These are phyloP conservation scores for Onychostruthus taczanowskii DNA, from an alignment of 2,113 vertebrate species.

Conservation along the genomic window DNA sequence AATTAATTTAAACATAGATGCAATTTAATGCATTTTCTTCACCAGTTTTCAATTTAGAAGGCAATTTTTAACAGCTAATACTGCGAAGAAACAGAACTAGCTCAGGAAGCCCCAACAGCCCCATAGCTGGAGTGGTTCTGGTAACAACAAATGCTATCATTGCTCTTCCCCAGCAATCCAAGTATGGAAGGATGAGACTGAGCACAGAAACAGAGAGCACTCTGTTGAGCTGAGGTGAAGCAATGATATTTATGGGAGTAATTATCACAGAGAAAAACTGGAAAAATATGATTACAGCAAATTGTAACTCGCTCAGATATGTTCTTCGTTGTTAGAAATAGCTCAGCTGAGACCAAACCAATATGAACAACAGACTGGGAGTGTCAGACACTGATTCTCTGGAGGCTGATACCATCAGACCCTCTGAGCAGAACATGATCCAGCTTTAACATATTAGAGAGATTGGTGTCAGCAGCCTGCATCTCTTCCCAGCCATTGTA, in stretches of 20 bases:
- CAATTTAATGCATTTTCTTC: neutral
- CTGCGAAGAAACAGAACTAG: neutral
- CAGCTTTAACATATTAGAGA: slow-evolving; percentile 9
- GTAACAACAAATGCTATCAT: neutral
- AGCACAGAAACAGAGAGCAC: neutral
- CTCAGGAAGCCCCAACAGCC: neutral
- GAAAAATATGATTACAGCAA: slow-evolving; percentile 57
- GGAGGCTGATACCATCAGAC: slow-evolving; percentile 37
- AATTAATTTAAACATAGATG: neutral
- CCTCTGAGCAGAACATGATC: slow-evolving; percentile 17
- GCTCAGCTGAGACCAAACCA: slow-evolving; percentile 26
- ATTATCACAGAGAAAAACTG: slow-evolving; percentile 53
- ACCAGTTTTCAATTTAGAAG: neutral
- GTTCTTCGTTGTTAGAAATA: slow-evolving; percentile 32
- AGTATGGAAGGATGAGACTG: neutral
- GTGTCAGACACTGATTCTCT: slow-evolving; percentile 5
- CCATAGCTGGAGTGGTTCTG: neutral
- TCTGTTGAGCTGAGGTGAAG: slow-evolving; percentile 49
- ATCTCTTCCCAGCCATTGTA: neutral
- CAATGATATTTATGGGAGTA: slow-evolving; percentile 52
- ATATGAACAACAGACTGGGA: slow-evolving; percentile 12
- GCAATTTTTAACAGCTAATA: neutral
- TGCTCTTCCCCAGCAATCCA: neutral
- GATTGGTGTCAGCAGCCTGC: neutral
- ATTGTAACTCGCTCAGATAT: slow-evolving; percentile 37